Evolutionary conservation across 2,113 vertebrate species (phyloP).

Genomic region (Illadopsis cleaveri): DNA sequence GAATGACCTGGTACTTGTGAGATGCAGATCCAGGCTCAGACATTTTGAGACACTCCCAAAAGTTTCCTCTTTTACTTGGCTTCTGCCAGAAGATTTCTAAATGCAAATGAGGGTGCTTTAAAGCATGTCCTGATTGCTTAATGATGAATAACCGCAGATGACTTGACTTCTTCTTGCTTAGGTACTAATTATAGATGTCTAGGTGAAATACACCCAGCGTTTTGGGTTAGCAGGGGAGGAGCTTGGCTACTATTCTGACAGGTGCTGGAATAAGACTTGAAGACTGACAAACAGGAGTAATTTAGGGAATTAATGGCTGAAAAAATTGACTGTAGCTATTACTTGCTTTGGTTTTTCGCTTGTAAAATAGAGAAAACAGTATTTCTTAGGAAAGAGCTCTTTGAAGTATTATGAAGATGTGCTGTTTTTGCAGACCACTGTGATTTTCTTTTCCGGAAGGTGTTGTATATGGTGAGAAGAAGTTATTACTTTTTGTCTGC

Average conservation of each 20-base stretch:
- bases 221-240: background rate
- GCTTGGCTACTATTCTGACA: background rate
- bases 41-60: background rate
- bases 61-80: background rate
- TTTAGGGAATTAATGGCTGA: background rate
- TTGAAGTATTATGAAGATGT: background rate
- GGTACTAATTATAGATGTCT: conserved; percentile 16
- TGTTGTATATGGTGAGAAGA: conserved; percentile 2
- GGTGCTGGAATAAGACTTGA: background rate
- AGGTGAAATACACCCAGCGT: background rate
- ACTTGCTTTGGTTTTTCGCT: background rate
- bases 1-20: background rate
- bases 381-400: background rate
- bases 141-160: background rate
- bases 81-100: background rate
- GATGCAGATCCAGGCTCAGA: background rate
- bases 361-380: background rate
- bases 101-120: conserved; percentile 10
- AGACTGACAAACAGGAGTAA: background rate
- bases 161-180: background rate
- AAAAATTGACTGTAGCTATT: background rate
- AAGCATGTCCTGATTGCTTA: background rate
- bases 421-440: background rate
- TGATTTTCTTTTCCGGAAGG: background rate
- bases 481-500: conserved; percentile 16